phyloP scores from a whole-genome alignment of 64 coral and sea anemone species.

The Stylophora pistillata region DNA sequence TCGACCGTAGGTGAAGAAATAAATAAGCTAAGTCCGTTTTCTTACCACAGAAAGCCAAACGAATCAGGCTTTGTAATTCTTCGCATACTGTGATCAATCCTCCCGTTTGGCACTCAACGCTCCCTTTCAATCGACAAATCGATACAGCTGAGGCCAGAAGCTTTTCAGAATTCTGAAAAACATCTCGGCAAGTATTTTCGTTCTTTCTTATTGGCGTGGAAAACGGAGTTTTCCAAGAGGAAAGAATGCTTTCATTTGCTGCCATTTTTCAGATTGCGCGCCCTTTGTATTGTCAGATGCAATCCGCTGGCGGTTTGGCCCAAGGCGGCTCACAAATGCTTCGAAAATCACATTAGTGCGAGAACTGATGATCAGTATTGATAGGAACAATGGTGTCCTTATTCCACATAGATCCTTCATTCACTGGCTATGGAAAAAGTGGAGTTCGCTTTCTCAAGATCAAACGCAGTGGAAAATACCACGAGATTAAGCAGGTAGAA shows the following conservation, averaged over 20 bases:
- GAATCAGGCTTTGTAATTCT: slow-evolving; percentile 88
- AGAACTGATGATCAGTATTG: no score
- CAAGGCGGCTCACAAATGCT: not conserved
- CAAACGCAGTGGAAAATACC: slow-evolving; percentile 60
- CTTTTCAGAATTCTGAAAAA: slow-evolving; percentile 92
- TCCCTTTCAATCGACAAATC: slow-evolving; percentile 95
- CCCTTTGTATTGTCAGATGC: no score
- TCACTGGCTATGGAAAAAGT: slow-evolving; percentile 82
- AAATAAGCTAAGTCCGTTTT: not conserved
- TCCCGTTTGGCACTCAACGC: slow-evolving; percentile 95
- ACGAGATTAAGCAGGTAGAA: slow-evolving; percentile 82
- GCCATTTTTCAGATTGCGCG: slow-evolving; percentile 69
- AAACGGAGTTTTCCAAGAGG: slow-evolving; percentile 73
- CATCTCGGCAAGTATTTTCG: slow-evolving; percentile 72
- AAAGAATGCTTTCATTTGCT: slow-evolving; percentile 23
- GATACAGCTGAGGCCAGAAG: slow-evolving; percentile 97
- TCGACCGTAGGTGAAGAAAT: not conserved
- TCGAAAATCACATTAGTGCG: no score
- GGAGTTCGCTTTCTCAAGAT: slow-evolving; percentile 87
- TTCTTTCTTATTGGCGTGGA: slow-evolving; percentile 68
- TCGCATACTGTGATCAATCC: slow-evolving; percentile 93
- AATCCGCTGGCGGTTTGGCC: not conserved
- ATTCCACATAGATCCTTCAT: slow-evolving; percentile 50
- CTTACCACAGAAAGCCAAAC: slow-evolving; percentile 80
- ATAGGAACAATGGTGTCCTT: slow-evolving; percentile 47